These are phyloP conservation scores for Spatulosminthurus flaviceps DNA, from an alignment of 2,888 invertebrate genomes.

Conservation along the genomic window DNA sequence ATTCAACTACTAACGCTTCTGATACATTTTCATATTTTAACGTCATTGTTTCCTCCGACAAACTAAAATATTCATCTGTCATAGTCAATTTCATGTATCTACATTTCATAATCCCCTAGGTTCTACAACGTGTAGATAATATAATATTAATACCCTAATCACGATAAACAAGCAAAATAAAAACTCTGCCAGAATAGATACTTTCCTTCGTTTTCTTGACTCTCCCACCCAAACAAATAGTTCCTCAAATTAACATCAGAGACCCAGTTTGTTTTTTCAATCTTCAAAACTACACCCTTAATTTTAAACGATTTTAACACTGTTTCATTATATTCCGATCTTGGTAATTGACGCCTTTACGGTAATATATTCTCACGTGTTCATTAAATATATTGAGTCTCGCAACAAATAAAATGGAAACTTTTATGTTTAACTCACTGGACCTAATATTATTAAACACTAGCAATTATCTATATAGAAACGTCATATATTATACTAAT, in stretches of 20 bases:
- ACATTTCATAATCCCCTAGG: not conserved
- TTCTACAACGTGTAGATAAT: not conserved
- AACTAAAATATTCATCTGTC: constrained; percentile 8
- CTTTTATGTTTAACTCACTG: not conserved
- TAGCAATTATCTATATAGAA: not conserved
- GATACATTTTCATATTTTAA: not conserved
- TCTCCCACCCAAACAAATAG: not conserved
- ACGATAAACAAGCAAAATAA: constrained; percentile 24
- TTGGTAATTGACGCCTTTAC: not conserved
- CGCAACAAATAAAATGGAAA: not conserved
- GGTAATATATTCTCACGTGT: too few relatives aligned
- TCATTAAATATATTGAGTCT: not conserved
- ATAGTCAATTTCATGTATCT: not conserved
- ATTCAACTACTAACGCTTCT: not conserved
- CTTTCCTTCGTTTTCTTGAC: constrained; percentile 3
- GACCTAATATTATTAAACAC: not conserved
- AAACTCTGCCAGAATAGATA: constrained; percentile 14
- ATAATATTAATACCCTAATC: constrained; percentile 8
- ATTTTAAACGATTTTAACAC: not conserved
- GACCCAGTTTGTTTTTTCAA: too few relatives aligned
- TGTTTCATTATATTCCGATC: not conserved
- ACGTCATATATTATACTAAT: not conserved
- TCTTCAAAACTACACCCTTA: not conserved
- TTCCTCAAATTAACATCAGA: too few relatives aligned
- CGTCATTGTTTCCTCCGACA: not conserved